phyloP scores from a whole-genome alignment of 2,113 vertebrate species.

The Ceuthmochares aereus region DNA sequence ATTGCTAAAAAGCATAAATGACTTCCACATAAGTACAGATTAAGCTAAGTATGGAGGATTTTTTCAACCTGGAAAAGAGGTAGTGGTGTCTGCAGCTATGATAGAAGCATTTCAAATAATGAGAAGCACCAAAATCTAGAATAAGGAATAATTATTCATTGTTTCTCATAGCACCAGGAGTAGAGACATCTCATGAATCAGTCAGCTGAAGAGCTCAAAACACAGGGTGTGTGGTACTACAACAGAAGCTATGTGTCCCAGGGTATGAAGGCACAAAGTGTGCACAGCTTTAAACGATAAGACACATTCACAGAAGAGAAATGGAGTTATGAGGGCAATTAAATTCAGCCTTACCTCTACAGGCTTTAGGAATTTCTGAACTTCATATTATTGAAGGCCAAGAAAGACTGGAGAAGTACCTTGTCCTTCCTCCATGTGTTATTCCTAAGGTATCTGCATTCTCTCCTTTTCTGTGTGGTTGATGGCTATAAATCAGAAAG shows the following conservation, averaged over 20 bases:
- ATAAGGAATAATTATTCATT: background rate
- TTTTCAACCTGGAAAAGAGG: background rate
- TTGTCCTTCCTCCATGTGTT: accelerated
- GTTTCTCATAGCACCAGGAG: background rate
- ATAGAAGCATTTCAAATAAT: background rate
- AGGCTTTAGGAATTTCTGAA: background rate
- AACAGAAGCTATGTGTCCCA: background rate
- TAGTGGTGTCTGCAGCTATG: background rate
- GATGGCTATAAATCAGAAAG: background rate
- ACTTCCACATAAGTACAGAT: background rate
- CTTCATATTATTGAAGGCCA: background rate
- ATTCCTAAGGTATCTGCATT: background rate
- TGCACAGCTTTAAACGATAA: background rate
- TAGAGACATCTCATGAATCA: background rate
- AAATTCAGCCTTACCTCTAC: background rate
- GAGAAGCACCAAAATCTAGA: background rate
- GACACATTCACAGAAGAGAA: background rate
- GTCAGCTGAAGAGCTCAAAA: background rate
- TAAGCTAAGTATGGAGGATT: background rate
- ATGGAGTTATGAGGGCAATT: background rate
- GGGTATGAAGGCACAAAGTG: background rate
- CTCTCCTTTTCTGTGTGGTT: background rate
- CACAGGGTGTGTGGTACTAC: background rate
- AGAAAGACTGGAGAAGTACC: background rate
- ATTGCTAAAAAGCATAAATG: background rate